phyloP scores from a whole-genome alignment of 2,888 invertebrate species.

The Calephelis perditalis region DNA sequence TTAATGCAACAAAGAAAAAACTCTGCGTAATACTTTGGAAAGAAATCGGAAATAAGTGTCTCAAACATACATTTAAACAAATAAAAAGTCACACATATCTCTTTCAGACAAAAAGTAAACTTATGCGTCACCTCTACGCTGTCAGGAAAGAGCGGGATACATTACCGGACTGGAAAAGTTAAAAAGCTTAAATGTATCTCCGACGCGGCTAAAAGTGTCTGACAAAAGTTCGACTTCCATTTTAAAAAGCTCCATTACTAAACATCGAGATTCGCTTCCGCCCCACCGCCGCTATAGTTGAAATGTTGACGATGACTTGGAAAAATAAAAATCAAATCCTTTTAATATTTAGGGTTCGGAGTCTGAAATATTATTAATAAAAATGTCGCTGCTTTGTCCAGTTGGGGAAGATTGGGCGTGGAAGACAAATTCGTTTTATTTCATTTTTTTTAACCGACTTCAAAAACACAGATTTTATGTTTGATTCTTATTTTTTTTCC shows the following conservation, averaged over 20 bases:
- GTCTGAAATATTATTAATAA: too few species aligned
- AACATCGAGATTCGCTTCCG: constrained; percentile 78
- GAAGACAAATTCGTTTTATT: too few species aligned
- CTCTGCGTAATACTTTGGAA: too few species aligned
- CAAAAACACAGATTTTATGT: too few species aligned
- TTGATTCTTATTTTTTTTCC: too few species aligned
- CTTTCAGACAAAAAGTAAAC: constrained; percentile 58
- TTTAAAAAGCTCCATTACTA: constrained; percentile 79
- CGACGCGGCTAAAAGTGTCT: constrained; percentile 77
- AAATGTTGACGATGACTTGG: constrained; percentile 12
- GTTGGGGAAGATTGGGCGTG: too few species aligned
- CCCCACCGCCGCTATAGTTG: constrained; percentile 55
- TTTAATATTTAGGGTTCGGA: neutral
- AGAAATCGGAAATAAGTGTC: too few species aligned
- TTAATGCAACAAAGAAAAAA: too few species aligned
- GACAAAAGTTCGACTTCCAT: constrained; percentile 78
- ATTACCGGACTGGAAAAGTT: constrained; percentile 78
- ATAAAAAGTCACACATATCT: constrained; percentile 58
- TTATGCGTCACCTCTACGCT: constrained; percentile 63
- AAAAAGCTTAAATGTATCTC: constrained; percentile 79
- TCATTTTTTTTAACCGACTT: too few species aligned
- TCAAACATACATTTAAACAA: constrained; percentile 51
- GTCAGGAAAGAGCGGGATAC: constrained; percentile 70
- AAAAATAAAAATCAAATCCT: neutral
- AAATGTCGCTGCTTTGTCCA: too few species aligned